A percentile compares a stretch with the other conserved stretches of the same genome.
These are phyloP conservation scores for Pseudotriccus pelzelni DNA, from an alignment of 2,797 vertebrate species.

Conservation along the genomic window DNA sequence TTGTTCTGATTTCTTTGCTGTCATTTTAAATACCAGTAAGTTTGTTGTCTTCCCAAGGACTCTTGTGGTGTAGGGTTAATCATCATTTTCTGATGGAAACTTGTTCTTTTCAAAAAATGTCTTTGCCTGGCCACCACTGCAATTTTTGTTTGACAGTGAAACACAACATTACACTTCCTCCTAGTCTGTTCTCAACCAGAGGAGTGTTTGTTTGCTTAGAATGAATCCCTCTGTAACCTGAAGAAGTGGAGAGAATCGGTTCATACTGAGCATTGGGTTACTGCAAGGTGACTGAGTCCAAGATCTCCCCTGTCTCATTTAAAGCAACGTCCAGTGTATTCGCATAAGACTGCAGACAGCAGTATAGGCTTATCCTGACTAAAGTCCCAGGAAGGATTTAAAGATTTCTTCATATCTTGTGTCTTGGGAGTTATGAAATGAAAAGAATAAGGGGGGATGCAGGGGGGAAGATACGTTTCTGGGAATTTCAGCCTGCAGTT, in stretches of 20 bases:
- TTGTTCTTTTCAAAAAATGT: not conserved
- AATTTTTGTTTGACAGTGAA: not conserved
- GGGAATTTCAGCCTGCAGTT: constrained; percentile 5
- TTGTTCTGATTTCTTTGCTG: not conserved
- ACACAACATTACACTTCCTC: not conserved
- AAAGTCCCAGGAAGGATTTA: not conserved
- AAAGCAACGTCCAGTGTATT: not conserved
- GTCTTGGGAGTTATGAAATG: constrained; percentile 12
- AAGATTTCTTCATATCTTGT: not conserved
- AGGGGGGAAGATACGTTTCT: not conserved
- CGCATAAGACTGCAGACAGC: not conserved
- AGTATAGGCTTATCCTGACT: not conserved
- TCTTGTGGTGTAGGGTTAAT: not conserved
- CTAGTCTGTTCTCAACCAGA: not conserved
- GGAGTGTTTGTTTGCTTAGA: not conserved
- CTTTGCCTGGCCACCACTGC: not conserved
- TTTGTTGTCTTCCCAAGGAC: not conserved
- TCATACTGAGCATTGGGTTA: not conserved
- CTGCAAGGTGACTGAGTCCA: not conserved
- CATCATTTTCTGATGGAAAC: not conserved
- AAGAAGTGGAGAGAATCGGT: not conserved
- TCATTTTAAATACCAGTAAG: not conserved
- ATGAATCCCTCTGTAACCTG: not conserved
- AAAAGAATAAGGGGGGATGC: not conserved
- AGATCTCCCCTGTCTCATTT: not conserved